A percentile compares a stretch with the other conserved stretches of the same genome.
Evolutionary conservation across 2,797 vertebrate genomes (phyloP).

Genomic region (Rallus crepitans): DNA sequence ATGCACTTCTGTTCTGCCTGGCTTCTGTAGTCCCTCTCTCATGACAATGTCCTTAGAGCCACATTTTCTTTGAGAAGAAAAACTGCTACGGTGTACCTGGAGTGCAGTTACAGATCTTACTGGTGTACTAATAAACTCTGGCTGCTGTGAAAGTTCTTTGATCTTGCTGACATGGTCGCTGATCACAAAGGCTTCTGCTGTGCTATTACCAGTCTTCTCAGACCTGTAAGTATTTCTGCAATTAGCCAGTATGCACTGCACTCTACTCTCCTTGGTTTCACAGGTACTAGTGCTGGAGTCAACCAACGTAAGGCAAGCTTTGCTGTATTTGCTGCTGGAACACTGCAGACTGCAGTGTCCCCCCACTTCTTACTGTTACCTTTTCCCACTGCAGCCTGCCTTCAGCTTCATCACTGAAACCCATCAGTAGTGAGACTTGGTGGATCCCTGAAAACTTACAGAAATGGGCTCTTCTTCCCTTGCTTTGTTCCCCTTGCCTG

Average conservation of each 20-base stretch:
- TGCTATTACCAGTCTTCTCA: not conserved
- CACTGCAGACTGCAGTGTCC: not conserved
- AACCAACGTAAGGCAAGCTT: not conserved
- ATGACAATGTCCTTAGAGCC: not conserved
- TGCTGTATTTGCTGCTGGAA: not conserved
- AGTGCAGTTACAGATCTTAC: accelerated
- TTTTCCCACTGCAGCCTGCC: not conserved
- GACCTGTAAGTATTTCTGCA: not conserved
- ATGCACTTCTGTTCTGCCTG: not conserved
- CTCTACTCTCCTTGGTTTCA: not conserved
- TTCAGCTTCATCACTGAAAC: not conserved
- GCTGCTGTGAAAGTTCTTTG: not conserved
- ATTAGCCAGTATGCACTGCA: not conserved
- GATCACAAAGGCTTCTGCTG: not conserved
- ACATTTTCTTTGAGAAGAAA: not conserved
- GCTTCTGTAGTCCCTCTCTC: not conserved
- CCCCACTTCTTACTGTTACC: not conserved
- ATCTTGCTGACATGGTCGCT: not conserved
- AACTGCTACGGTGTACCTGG: not conserved
- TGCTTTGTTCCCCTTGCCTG: not conserved
- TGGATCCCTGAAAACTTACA: not conserved
- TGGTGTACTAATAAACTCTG: not conserved
- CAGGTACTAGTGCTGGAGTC: not conserved
- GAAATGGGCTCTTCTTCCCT: not conserved
- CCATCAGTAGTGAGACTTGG: not conserved